phyloP scores from a whole-genome alignment of 2,888 invertebrate genomes.

The Microctonus brassicae region DNA sequence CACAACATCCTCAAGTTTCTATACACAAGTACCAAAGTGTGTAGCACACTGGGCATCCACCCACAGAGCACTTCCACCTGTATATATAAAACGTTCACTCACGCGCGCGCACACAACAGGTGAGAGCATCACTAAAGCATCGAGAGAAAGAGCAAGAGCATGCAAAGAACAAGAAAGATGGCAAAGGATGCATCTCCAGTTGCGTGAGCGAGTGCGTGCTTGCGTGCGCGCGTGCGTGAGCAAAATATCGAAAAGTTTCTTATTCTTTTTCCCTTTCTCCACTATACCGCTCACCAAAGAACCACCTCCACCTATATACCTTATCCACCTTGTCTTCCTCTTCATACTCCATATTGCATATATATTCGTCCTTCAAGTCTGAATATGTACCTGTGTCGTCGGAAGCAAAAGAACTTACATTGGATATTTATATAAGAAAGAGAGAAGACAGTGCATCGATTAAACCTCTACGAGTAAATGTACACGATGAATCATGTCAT shows the following conservation, averaged over 20 bases:
- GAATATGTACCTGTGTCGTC: constrained; percentile 29
- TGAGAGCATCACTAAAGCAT: not conserved
- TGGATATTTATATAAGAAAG: not conserved
- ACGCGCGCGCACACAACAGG: constrained; percentile 3
- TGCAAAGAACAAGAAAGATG: constrained; percentile 13
- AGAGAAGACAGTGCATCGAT: constrained; percentile 37
- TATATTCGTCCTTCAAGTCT: constrained; percentile 9
- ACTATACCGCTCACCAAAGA: not conserved
- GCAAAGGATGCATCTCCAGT: constrained; percentile 28
- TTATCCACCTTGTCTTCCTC: too few species aligned
- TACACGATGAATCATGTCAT: constrained; percentile 44
- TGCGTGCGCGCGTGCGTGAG: constrained; percentile 65
- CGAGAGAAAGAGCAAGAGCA: constrained; percentile 19
- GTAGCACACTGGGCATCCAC: constrained; percentile 53
- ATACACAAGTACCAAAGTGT: not conserved
- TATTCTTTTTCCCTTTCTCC: constrained; percentile 29
- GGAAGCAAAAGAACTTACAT: constrained; percentile 42
- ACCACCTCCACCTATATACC: constrained; percentile 21
- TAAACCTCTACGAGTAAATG: constrained; percentile 37
- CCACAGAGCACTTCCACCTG: constrained; percentile 56
- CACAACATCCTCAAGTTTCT: not conserved
- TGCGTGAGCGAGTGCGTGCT: constrained; percentile 51
- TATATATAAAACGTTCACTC: not conserved
- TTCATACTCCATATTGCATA: not conserved
- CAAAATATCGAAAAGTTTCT: constrained; percentile 62